Base-by-base conservation (phyloP, 1,140 invertebrate genomes). In the Drosophila ambigua region DNA sequence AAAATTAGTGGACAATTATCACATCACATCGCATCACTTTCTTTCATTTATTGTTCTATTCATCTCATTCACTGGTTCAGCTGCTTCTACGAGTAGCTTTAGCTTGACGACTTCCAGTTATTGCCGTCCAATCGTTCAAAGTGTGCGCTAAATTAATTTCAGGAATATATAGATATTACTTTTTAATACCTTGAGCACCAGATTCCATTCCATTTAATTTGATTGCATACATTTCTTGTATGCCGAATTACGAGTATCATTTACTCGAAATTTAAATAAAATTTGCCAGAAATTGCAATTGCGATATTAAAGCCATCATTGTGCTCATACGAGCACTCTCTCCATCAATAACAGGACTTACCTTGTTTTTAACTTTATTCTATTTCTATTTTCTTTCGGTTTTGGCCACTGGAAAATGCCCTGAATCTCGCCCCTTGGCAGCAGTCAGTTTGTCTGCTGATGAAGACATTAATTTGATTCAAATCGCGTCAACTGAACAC, bases 401-500 rank as follows among this genome's bases (percentile, higher is more conserved):
- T 13, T 39, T 39, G 35, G 65, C 39, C 51, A 45, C 31, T 63
- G 43, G 49, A 11, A 23, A 20, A 48, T 28, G 66, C 51, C 68
- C 66, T 64, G 50, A 55, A 23, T 62, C 7, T 20, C 16, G 24
- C 5, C 24, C 45, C 2, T 6, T 60, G 35, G 44, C 48, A 11
- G n/a, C 31, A 24, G 45, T 65, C 35, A 64, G 80, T 79, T 77
- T 81, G 81, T 62, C 74, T 71, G 74, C 63, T 81, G 78, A 88
- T 87, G 83, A 88, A 87, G 83, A 87, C 83, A 88, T 87, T 88
- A 87, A 87, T 87, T 87, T 87, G 82, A 87, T 87, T 83, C 82
- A 87, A 87, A 87, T 87, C 82, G 82, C 83, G 82, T 82, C 79
- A 87, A 65, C 57, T 71, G 83, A 79, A 83, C 82, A 85, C 82